Evolutionary conservation across 2,888 invertebrate genomes (phyloP).

Genomic region (Caenorhabditis panamensis): DNA sequence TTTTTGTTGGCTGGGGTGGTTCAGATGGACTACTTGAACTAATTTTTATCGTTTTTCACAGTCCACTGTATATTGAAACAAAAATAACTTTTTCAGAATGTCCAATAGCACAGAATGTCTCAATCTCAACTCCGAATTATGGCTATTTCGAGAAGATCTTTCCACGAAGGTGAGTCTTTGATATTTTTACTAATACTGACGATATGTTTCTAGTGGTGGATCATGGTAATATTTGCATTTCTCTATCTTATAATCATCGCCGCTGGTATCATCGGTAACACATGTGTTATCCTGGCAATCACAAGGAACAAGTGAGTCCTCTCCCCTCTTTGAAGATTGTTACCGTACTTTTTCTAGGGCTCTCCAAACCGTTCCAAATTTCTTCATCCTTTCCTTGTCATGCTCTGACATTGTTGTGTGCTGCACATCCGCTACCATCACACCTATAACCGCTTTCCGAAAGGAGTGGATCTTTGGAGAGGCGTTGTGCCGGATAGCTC

Average conservation of each 20-base stretch:
- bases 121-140: constrained; percentile 77
- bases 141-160: constrained; percentile 72
- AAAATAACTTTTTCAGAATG: constrained; percentile 76
- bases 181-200: no score
- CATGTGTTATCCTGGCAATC: constrained; percentile 79
- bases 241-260: constrained; percentile 77
- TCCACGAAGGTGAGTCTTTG: constrained; percentile 60
- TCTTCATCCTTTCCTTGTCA: constrained; percentile 78
- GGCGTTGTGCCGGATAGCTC: constrained; percentile 76
- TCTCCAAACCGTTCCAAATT: constrained; percentile 80
- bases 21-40: neutral
- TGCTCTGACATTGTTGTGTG: constrained; percentile 80
- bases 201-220: constrained; percentile 63
- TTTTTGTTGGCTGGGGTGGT: constrained; percentile 1
- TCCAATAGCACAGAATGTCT: constrained; percentile 74
- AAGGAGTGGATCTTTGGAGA: constrained; percentile 80
- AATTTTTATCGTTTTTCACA: neutral
- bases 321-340: no score
- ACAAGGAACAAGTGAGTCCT: constrained; percentile 74
- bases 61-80: no score
- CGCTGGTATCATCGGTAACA: constrained; percentile 77
- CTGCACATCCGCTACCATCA: constrained; percentile 79
- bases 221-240: constrained; percentile 75
- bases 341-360: constrained; percentile 62
- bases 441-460: constrained; percentile 79